Base-by-base conservation (phyloP, 2,888 invertebrate genomes). In the Rosalia funebris region DNA sequence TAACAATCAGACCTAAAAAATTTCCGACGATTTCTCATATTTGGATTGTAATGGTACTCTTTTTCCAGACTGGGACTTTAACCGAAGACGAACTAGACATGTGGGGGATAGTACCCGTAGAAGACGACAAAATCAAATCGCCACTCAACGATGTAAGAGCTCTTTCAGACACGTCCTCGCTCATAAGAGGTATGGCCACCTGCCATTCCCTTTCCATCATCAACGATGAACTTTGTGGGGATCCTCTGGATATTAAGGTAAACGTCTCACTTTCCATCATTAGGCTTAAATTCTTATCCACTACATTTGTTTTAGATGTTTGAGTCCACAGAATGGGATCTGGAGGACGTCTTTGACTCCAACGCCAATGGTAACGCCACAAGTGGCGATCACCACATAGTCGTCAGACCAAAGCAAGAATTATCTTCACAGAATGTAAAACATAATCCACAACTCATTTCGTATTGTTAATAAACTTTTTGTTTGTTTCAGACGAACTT, bases 21-120 rank as follows among this genome's bases (percentile, higher is more conserved):
- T 52, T 56, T 31, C 14, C 12, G 7, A 11, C 34, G 7, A 15
- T 34, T 57, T 25, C 7, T 37, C 37, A n/a, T n/a, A n/a, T n/a
- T n/a, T n/a, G n/a, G n/a, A n/a, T n/a, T 37, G 3, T 37, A 12
- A 7, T 36, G 16, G 16, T 14, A 25, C 31, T 10, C 19, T 14
- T 32, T 58, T 32, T 31, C n/a, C 79, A 95, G 92, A 98, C 98
- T 10, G 98, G 98, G 10, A 98, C 98, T 0, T 81, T 98, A 60
- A 98, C 98, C 0, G 97, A 98, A 81, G 97, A 98, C 77, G 97
- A 97, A 0, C 81, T 98, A 17, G 96, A 97, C 80, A 91, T 98
- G 91, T 95, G 94, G 93, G 96, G 96, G 7, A 91, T 95, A 2
- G 89, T 96, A 3, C 90, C 93, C 0, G 77, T 82, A 68, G 68